phyloP scores from a whole-genome alignment of 2,113 vertebrate genomes.

The Myiagra hebetior region DNA sequence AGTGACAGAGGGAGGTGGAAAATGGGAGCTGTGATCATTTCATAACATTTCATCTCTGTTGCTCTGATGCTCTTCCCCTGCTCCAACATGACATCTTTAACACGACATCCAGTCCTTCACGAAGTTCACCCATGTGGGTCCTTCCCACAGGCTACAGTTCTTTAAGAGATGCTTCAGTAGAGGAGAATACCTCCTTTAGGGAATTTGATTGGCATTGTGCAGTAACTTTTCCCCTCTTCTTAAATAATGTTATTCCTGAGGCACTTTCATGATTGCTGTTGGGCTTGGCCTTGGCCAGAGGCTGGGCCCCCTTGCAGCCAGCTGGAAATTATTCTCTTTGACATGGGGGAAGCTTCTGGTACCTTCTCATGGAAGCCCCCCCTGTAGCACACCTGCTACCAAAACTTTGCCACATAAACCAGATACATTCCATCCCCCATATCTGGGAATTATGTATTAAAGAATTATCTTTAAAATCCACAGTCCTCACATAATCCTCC shows the following conservation, averaged over 20 bases:
- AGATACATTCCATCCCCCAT: neutral
- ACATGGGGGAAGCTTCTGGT: neutral
- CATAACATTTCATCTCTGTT: neutral
- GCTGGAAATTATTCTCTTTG: neutral
- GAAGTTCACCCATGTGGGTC: neutral
- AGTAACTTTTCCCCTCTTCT: neutral
- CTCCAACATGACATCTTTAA: rapidly evolving
- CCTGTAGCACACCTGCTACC: rapidly evolving
- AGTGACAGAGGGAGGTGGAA: neutral
- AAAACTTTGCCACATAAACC: neutral
- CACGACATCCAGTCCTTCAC: neutral
- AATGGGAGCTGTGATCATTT: neutral
- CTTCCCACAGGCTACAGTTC: neutral
- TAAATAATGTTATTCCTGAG: neutral
- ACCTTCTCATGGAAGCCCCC: neutral
- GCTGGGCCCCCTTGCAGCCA: neutral
- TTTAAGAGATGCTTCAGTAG: neutral
- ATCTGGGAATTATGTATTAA: neutral
- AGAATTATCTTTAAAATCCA: neutral
- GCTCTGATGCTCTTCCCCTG: neutral
- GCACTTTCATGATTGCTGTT: rapidly evolving
- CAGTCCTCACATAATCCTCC: neutral
- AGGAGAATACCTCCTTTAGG: neutral
- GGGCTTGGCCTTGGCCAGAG: rapidly evolving
- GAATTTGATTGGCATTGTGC: neutral